Conservation (phyloP, 2,797 vertebrate species). For the Alcedo atthis region DNA sequence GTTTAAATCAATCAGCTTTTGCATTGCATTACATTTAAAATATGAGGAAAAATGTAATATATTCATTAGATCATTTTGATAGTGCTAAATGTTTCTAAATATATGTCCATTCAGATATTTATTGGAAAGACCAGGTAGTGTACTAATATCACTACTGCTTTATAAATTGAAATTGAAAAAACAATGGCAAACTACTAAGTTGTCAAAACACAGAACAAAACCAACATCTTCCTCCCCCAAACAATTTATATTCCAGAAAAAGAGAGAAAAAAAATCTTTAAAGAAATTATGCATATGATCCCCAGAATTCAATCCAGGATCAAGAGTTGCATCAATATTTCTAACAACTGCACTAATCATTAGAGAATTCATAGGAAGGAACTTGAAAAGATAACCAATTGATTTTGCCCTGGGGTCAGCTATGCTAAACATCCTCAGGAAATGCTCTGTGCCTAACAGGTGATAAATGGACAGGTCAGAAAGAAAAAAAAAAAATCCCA, state of each 20-base stretch:
- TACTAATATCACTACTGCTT: neutral
- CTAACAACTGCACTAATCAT: constrained; percentile 1
- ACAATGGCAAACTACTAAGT: neutral
- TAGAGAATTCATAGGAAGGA: constrained; percentile 23
- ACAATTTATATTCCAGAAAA: neutral
- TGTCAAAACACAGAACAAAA: neutral
- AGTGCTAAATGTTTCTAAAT: neutral
- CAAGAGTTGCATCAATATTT: constrained; percentile 18
- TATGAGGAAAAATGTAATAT: accelerated
- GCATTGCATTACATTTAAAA: neutral
- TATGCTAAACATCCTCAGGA: neutral
- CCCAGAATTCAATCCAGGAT: neutral
- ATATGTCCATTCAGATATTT: neutral
- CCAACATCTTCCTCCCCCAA: neutral
- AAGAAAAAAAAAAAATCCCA: neutral
- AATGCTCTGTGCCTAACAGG: neutral
- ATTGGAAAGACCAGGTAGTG: neutral
- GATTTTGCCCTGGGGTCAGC: neutral
- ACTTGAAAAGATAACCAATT: neutral
- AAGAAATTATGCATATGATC: neutral
- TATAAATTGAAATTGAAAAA: neutral
- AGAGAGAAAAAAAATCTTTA: neutral
- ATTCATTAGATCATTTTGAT: neutral
- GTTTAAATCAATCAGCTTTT: neutral
- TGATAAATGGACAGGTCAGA: neutral